phyloP scores from a whole-genome alignment of 2,113 vertebrate genomes.

The Python bivittatus region DNA sequence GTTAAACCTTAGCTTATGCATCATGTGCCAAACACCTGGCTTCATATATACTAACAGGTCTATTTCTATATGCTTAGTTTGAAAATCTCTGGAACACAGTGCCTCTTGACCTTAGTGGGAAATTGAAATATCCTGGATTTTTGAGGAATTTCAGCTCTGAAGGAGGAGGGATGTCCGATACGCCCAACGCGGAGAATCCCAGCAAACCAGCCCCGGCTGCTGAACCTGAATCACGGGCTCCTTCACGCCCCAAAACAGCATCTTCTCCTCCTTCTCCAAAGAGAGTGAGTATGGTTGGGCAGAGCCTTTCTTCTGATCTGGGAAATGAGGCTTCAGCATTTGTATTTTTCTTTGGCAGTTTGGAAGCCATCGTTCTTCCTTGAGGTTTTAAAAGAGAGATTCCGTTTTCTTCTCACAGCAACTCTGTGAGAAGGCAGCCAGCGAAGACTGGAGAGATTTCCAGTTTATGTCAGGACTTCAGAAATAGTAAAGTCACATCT shows the following conservation, averaged over 20 bases:
- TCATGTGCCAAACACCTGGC: background rate
- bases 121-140: conserved; percentile 68
- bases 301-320: background rate
- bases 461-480: background rate
- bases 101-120: conserved; percentile 60
- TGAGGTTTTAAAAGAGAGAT: background rate
- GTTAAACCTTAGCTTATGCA: background rate
- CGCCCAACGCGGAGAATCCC: background rate
- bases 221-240: fast-evolving
- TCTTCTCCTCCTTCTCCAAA: conserved; percentile 32
- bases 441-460: background rate
- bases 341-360: background rate
- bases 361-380: background rate
- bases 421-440: background rate
- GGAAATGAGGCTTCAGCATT: too few species aligned
- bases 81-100: conserved; percentile 74
- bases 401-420: background rate
- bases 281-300: conserved; percentile 57
- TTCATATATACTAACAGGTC: background rate
- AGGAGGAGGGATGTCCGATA: background rate
- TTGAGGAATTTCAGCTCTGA: conserved; percentile 63
- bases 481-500: background rate
- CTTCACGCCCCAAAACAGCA: conserved; percentile 29
- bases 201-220: background rate
- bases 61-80: conserved; percentile 64